Base-by-base conservation (phyloP, 2,888 invertebrate species). In the Apoda limacodes region DNA sequence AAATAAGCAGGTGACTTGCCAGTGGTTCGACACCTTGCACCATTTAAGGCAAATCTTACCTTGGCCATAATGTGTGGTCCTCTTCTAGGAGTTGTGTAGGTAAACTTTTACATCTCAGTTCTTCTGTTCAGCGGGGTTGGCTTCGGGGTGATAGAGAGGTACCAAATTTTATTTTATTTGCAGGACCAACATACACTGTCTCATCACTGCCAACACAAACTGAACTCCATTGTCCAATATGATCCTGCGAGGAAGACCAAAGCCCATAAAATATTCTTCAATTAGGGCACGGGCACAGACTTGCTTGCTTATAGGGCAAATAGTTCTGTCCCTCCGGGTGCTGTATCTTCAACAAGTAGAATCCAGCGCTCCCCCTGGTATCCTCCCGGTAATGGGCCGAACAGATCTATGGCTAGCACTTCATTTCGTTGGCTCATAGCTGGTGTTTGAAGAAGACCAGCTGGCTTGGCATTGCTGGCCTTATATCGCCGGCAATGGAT, bases 401-500 rank as follows among this genome's bases (percentile, higher is more conserved):
- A 50, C 1, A 46, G 25, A 23, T 51, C 45, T 2, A 49, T 37
- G 1, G 48, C 46, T 1, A 48, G 13, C 3, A 45, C 40, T 19
- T 43, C 39, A n/a, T 25, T 19, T 5, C 34, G 17, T 17, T 32
- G 40, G 7, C 26, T 13, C 1, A 22, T 14, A 3, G 34, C n/a
- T n/a, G n/a, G n/a, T n/a, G n/a, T n/a, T n/a, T n/a, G n/a, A n/a
- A n/a, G n/a, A n/a, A n/a, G n/a, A 19, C 5, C 35, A 29, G 30
- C 22, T 6, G 26, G 29, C 15, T 34, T 34, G 13, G 11, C 9
- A 7, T 34, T 29, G 2, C 22, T 7, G 1, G 9, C 5, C 10
- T 28, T 28, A 10, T 25, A 34, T 13, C 12, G 7, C n/a, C 26
- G 22, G 13, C 33, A 34, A 4, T 11, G n/a, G 23, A 9, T 21